phyloP scores from a whole-genome alignment of 2,113 vertebrate species.

The Microcebus murinus region DNA sequence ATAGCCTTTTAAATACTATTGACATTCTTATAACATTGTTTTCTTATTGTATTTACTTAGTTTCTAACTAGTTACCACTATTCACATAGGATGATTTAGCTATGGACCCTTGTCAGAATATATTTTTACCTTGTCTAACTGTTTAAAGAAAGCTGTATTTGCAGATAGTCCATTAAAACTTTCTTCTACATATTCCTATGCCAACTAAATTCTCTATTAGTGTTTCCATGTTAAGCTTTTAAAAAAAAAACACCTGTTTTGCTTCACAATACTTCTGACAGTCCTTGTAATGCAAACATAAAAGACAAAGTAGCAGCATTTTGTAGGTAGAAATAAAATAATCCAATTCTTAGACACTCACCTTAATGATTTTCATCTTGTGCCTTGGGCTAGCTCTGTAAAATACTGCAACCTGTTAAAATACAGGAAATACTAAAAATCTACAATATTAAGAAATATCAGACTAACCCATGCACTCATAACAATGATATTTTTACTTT shows the following conservation, averaged over 20 bases:
- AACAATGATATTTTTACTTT: background rate
- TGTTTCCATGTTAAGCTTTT: background rate
- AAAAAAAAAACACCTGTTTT: background rate
- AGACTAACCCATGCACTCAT: background rate
- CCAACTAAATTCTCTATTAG: constrained; percentile 10
- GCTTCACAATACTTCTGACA: background rate
- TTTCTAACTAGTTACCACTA: background rate
- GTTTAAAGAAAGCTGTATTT: background rate
- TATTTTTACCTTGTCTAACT: background rate
- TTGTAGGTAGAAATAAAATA: background rate
- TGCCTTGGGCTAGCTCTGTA: constrained; percentile 97
- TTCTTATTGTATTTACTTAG: background rate
- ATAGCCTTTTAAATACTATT: background rate
- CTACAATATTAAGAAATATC: constrained; percentile 30
- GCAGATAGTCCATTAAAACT: background rate
- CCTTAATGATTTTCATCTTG: constrained; percentile 99
- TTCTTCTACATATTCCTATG: background rate
- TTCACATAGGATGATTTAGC: background rate
- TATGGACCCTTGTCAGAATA: background rate
- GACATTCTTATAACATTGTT: background rate
- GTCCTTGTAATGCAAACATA: background rate
- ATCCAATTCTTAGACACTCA: constrained; percentile 73
- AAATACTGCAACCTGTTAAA: constrained; percentile 93
- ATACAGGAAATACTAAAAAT: constrained; percentile 23
- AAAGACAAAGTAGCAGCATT: background rate